These are phyloP conservation scores for Zosterops lateralis DNA, from an alignment of 2,113 vertebrate species.

Conservation along the genomic window DNA sequence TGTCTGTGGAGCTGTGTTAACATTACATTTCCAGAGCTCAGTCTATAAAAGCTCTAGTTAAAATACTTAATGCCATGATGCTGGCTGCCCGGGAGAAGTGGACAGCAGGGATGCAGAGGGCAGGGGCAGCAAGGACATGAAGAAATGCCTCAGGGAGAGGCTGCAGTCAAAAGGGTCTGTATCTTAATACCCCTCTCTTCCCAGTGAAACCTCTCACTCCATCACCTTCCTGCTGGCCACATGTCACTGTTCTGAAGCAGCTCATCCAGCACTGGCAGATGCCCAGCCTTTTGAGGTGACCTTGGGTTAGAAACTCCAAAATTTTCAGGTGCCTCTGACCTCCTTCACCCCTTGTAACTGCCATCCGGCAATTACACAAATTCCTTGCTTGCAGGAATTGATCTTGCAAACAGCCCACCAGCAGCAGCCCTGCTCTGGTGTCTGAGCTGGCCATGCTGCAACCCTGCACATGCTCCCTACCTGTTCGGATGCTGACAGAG, in stretches of 20 bases:
- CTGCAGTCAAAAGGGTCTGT: not conserved
- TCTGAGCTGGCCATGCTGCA: accelerated
- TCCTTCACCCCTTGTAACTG: not conserved
- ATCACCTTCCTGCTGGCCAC: not conserved
- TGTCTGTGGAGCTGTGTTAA: not conserved
- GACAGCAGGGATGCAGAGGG: not conserved
- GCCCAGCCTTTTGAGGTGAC: not conserved
- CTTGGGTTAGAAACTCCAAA: not conserved
- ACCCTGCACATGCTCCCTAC: accelerated
- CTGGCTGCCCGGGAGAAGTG: accelerated
- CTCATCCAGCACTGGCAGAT: accelerated
- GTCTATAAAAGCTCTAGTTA: not conserved
- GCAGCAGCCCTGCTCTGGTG: accelerated
- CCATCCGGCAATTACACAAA: accelerated
- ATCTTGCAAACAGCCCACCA: not conserved
- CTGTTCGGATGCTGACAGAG: not conserved
- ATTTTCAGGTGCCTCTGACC: not conserved
- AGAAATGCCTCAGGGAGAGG: not conserved
- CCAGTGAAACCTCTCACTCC: not conserved
- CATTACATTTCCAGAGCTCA: not conserved
- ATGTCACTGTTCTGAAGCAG: accelerated
- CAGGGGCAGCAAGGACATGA: not conserved
- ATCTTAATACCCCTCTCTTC: not conserved
- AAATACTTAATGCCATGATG: not conserved
- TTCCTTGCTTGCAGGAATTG: accelerated